These are phyloP conservation scores for Rhagoletis pomonella DNA, from an alignment of 1,140 invertebrate genomes.

Conservation along the genomic window DNA sequence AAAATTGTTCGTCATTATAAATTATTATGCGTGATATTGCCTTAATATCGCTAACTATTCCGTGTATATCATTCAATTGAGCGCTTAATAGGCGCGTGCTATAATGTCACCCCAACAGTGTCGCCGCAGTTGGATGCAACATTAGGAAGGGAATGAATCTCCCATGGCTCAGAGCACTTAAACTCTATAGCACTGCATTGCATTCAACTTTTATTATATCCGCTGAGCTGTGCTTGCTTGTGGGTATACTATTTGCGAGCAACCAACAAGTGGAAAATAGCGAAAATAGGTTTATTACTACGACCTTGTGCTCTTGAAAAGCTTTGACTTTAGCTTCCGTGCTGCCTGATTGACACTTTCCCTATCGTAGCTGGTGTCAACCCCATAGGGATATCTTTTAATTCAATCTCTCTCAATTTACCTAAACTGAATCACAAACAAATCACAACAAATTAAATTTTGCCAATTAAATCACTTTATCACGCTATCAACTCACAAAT, in stretches of 20 bases:
- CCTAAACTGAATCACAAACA: neutral
- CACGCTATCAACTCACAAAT: neutral
- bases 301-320: neutral
- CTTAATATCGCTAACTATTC: constrained; percentile 6
- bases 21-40: neutral
- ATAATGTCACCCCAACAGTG: neutral
- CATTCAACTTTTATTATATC: neutral
- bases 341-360: neutral
- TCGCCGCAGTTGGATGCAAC: neutral
- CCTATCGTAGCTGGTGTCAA: neutral
- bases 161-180: constrained; percentile 4
- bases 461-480: constrained; percentile 16
- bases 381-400: neutral
- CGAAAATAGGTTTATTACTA: neutral
- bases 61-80: constrained; percentile 30
- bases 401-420: neutral
- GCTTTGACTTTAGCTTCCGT: neutral
- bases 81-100: constrained; percentile 1
- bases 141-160: neutral
- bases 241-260: neutral
- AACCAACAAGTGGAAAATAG: constrained; percentile 15
- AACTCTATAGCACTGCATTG: neutral
- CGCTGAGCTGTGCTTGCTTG: neutral
- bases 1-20: neutral
- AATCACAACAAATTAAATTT: constrained; percentile 15